These are phyloP conservation scores for Phortica variegata DNA, from an alignment of 1,140 invertebrate genomes.

Conservation along the genomic window DNA sequence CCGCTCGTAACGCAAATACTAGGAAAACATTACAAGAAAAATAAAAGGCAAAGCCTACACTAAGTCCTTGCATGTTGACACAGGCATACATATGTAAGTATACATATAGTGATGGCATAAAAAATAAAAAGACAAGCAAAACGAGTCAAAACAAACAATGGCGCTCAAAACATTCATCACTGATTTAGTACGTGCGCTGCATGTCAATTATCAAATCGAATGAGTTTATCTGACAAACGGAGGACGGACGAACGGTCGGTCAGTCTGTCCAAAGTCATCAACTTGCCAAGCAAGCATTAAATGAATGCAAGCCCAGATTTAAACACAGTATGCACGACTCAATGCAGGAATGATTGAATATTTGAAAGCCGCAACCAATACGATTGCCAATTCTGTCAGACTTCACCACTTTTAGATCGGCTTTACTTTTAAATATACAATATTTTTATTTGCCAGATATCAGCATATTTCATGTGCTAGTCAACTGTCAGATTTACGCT, in stretches of 20 bases:
- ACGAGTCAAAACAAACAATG: slow-evolving; percentile 52
- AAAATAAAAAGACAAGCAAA: slow-evolving; percentile 4
- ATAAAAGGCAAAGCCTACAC: too few relatives aligned
- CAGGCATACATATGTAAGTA: slow-evolving; percentile 23
- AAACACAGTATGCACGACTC: slow-evolving; percentile 38
- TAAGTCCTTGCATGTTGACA: slow-evolving; percentile 22
- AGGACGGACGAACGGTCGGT: too few relatives aligned
- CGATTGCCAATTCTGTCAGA: too few relatives aligned
- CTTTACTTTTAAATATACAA: neutral
- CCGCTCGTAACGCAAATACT: too few relatives aligned
- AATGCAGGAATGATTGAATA: slow-evolving; percentile 40
- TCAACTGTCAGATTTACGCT: slow-evolving; percentile 54
- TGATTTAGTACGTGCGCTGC: slow-evolving; percentile 49
- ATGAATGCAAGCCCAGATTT: slow-evolving; percentile 7
- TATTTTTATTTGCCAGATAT: slow-evolving; percentile 6
- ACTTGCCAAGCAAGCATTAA: neutral
- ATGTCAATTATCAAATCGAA: slow-evolving; percentile 40
- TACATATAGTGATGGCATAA: neutral
- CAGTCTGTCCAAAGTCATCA: too few relatives aligned
- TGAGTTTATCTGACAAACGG: too few relatives aligned
- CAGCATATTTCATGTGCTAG: slow-evolving; percentile 49
- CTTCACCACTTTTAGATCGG: slow-evolving; percentile 15
- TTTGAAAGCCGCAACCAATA: too few relatives aligned
- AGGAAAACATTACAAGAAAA: too few relatives aligned
- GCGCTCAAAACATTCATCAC: slow-evolving; percentile 54